These are phyloP conservation scores for Plotosus lineatus DNA, from an alignment of 2,113 vertebrate species.

Conservation along the genomic window DNA sequence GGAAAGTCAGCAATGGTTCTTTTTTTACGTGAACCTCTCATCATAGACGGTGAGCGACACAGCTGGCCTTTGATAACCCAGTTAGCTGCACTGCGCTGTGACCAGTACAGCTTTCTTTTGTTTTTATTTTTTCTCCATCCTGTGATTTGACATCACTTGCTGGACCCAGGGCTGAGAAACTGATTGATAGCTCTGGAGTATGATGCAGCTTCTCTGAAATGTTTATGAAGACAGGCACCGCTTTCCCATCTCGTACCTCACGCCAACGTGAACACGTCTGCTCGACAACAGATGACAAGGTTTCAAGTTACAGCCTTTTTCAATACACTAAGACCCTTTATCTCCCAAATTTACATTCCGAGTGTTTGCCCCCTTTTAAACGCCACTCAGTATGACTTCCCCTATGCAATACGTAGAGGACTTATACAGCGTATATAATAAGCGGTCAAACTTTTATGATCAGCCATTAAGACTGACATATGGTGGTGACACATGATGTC, in stretches of 20 bases:
- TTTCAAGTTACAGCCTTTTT: background rate
- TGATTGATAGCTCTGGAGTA: background rate
- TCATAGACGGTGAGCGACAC: too few relatives aligned
- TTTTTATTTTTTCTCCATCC: background rate
- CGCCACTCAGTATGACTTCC: background rate
- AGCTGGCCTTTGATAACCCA: too few relatives aligned
- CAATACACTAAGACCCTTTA: background rate
- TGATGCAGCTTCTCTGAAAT: too few relatives aligned
- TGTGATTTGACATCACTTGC: background rate
- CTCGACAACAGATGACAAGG: background rate
- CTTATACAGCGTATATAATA: background rate
- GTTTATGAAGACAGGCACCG: too few relatives aligned
- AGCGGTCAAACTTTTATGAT: slow-evolving; percentile 4
- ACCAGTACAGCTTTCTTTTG: background rate
- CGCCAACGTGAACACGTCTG: background rate
- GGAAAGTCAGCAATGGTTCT: too few relatives aligned
- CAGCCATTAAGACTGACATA: slow-evolving; percentile 26
- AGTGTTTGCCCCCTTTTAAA: background rate
- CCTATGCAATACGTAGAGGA: background rate
- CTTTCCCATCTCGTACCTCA: background rate
- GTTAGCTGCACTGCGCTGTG: too few relatives aligned
- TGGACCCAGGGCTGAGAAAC: background rate
- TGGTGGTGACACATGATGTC: slow-evolving; percentile 19
- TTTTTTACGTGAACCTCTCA: too few relatives aligned
- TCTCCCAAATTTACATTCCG: background rate